A percentile compares a stretch with the other conserved stretches of the same genome.
These are phyloP conservation scores for Scaptodrosophila latifasciaeformis DNA, from an alignment of 2,888 invertebrate species.

Conservation along the genomic window DNA sequence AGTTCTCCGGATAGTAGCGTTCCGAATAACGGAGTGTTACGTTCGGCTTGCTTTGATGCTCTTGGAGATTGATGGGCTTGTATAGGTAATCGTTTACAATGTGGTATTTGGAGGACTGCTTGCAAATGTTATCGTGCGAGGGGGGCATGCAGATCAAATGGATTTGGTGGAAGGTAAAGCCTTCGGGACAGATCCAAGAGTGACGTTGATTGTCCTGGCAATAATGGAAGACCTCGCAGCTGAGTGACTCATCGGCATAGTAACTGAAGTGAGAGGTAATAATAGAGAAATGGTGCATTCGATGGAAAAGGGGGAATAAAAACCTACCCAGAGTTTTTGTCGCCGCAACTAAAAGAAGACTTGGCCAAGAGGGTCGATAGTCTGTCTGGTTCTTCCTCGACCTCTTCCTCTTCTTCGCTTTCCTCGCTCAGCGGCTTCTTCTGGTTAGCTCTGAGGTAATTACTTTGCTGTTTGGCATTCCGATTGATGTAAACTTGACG, in stretches of 20 bases:
- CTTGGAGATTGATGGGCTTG: slow-evolving; percentile 89
- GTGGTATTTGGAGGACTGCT: slow-evolving; percentile 91
- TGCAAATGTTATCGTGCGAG: slow-evolving; percentile 90
- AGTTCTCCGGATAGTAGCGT: slow-evolving; percentile 87
- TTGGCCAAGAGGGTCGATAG: slow-evolving; percentile 85
- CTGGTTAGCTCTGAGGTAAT: slow-evolving; percentile 58
- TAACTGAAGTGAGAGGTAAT: slow-evolving; percentile 75
- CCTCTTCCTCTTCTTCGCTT: slow-evolving; percentile 83
- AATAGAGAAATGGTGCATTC: background rate
- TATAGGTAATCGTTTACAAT: slow-evolving; percentile 95
- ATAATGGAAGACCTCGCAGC: slow-evolving; percentile 95
- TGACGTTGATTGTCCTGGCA: slow-evolving; percentile 92
- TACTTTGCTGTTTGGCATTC: slow-evolving; percentile 67
- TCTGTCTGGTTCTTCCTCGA: slow-evolving; percentile 90
- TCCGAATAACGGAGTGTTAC: slow-evolving; percentile 87
- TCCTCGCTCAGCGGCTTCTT: slow-evolving; percentile 76
- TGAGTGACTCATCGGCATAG: slow-evolving; percentile 91
- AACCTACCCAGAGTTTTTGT: slow-evolving; percentile 83
- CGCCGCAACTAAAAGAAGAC: slow-evolving; percentile 88
- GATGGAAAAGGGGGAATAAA: background rate
- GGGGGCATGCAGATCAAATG: slow-evolving; percentile 96
- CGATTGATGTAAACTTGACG: slow-evolving; percentile 69
- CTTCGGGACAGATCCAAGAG: slow-evolving; percentile 95
- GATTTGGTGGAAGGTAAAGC: slow-evolving; percentile 84
- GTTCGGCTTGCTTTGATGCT: slow-evolving; percentile 87